A percentile compares a stretch with the other conserved stretches of the same genome.
Evolutionary conservation across 2,888 invertebrate genomes (phyloP).

Genomic region (Neocrepidodera transversa): DNA sequence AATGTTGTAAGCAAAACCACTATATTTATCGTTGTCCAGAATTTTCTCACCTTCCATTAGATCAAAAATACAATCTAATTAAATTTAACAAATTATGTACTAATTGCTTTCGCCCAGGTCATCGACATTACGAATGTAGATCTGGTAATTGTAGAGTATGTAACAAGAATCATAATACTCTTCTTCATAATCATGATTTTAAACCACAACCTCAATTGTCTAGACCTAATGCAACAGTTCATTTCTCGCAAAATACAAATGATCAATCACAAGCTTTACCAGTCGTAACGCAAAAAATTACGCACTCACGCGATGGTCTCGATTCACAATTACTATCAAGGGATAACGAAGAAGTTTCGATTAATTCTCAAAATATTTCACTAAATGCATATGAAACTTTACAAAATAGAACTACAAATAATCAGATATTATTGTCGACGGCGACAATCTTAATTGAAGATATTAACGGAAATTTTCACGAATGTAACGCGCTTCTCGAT

Average conservation of each 20-base stretch:
- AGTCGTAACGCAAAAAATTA: neutral
- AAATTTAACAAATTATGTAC: slow-evolving; percentile 4
- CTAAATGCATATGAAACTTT: neutral
- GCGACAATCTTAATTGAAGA: slow-evolving; percentile 27
- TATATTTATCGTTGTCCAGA: slow-evolving; percentile 10
- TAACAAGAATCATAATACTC: slow-evolving; percentile 7
- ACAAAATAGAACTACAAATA: neutral
- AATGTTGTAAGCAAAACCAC: slow-evolving; percentile 4
- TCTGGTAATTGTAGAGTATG: neutral
- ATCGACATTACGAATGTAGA: slow-evolving; percentile 3
- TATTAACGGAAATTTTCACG: slow-evolving; percentile 6
- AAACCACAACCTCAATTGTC: neutral
- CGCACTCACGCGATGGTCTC: no score
- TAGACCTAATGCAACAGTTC: no score
- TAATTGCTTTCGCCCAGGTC: slow-evolving; percentile 14
- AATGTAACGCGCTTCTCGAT: slow-evolving; percentile 28
- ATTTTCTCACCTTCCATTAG: neutral
- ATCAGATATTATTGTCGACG: slow-evolving; percentile 16
- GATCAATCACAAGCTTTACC: neutral
- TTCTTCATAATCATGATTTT: neutral
- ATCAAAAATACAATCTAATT: neutral
- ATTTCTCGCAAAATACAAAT: neutral
- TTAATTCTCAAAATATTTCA: neutral
- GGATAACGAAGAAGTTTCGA: neutral
- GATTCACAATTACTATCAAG: no score